A percentile compares a stretch with the other conserved stretches of the same genome.
Evolutionary conservation across 1,140 invertebrate genomes (phyloP).

Genomic region (Patella vulgata): DNA sequence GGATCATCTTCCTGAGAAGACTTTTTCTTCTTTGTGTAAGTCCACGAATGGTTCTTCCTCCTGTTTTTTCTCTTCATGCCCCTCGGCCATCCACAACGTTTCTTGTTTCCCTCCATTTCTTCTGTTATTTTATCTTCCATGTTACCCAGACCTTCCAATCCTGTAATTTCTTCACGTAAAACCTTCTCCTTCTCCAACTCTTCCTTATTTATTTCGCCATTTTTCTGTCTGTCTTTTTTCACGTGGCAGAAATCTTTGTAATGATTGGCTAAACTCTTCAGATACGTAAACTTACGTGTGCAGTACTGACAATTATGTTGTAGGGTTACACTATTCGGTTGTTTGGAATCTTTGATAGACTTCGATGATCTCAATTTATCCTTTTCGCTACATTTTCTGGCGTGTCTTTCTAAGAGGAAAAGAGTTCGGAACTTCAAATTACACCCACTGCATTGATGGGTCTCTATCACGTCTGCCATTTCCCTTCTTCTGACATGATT

Average conservation of each 20-base stretch:
- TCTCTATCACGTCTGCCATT: slow-evolving; percentile 49
- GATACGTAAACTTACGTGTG: slow-evolving; percentile 47
- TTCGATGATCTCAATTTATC: slow-evolving; percentile 42
- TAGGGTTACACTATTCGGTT: slow-evolving; percentile 19
- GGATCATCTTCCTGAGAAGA: slow-evolving; percentile 8
- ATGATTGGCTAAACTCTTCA: slow-evolving; percentile 50
- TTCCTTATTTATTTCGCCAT: slow-evolving; percentile 28
- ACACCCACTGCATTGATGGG: slow-evolving; percentile 56
- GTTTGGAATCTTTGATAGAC: slow-evolving; percentile 19
- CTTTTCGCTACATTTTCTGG: slow-evolving; percentile 50
- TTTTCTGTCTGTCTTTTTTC: slow-evolving; percentile 35
- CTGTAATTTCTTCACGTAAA: slow-evolving; percentile 38
- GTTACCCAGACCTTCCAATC: slow-evolving; percentile 26
- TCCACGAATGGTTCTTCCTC: slow-evolving; percentile 43
- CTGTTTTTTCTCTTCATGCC: slow-evolving; percentile 43
- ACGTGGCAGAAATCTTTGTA: slow-evolving; percentile 46
- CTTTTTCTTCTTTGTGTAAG: slow-evolving; percentile 37
- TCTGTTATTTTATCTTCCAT: slow-evolving; percentile 15
- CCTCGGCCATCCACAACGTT: slow-evolving; percentile 42
- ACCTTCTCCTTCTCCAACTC: slow-evolving; percentile 39
- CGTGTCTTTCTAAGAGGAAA: slow-evolving; percentile 53
- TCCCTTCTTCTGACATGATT: slow-evolving; percentile 54
- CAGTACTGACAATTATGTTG: slow-evolving; percentile 50
- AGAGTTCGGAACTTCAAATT: slow-evolving; percentile 54
- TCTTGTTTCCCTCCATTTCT: slow-evolving; percentile 4